Percentiles rank a stretch among this genome's conserved stretches.
phyloP scores from a whole-genome alignment of 1,140 invertebrate genomes.

The Papilio polytes region DNA sequence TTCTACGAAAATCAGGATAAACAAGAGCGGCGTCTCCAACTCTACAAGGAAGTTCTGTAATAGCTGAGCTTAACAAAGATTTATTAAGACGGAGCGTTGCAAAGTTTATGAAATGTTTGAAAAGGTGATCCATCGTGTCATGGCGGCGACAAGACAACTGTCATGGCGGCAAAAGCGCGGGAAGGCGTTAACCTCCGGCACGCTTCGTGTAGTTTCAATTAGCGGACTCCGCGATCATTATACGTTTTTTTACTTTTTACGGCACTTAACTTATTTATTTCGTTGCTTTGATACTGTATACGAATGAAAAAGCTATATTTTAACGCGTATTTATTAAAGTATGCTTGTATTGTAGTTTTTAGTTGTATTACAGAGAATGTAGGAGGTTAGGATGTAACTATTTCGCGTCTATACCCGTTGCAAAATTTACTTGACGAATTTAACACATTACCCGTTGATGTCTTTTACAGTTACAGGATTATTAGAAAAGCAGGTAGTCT shows the following conservation, averaged over 20 bases:
- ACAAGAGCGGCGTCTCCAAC: background rate
- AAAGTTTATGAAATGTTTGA: constrained; percentile 32
- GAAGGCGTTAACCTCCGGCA: constrained; percentile 11
- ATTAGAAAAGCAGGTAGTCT: background rate
- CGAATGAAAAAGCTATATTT: background rate
- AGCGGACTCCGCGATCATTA: background rate
- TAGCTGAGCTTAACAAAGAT: constrained; percentile 27
- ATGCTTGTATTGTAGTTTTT: background rate
- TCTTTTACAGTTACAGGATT: background rate
- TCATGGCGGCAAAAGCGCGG: constrained; percentile 14
- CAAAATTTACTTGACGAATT: background rate
- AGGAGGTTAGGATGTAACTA: too few relatives aligned
- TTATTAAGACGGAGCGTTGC: constrained; percentile 31
- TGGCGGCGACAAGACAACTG: constrained; percentile 4
- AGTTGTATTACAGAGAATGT: background rate
- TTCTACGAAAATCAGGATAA: background rate
- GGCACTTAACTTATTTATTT: background rate
- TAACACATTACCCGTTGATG: background rate
- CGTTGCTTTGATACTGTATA: background rate
- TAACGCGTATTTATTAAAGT: background rate
- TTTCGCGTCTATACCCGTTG: background rate
- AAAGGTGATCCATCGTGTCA: constrained; percentile 25
- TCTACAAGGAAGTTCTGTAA: constrained; percentile 19
- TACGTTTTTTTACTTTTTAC: background rate
- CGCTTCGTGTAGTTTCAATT: constrained; percentile 18